Base-by-base conservation (phyloP, 2,797 vertebrate species). In the Gymnocypris eckloni region DNA sequence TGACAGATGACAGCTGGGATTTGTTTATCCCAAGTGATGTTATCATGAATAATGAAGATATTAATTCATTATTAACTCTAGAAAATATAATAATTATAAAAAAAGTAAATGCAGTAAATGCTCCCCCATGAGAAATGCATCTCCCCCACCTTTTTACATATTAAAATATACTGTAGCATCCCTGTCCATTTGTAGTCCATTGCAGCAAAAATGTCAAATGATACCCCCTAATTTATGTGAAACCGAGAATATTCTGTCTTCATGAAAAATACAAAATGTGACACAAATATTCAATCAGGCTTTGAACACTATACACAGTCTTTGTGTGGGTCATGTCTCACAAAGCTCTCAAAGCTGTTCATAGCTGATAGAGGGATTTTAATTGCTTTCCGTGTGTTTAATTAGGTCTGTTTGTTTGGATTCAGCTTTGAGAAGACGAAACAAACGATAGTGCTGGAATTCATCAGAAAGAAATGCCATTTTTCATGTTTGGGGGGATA, bases 371-470 rank as follows among this genome's bases (percentile, higher is more conserved):
- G 90, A 81, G 81, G 70, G 87, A 81, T 91, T 93, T 93, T 93
- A 95, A 94, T 94, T 93, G 90, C 92, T 92, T 93, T 92, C 89
- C 88, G 87, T 86, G 87, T 90, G 89, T 94, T 94, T 93, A 93
- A 95, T 95, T 94, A 93, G 89, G 87, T 84, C 80, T 88, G 84
- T 88, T 92, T 91, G 91, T 93, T 93, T 89, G 86, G 87, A 88
- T 92, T 92, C 92, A 90, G 84, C 85, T 90, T 91, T 56, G 87
- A 88, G 85, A 86, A 52, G 70, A 85, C 69, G 41, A 87, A 90
- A 91, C 85, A 90, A 93, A 92, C 92, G 69, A 79, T 80, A 75
- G 69, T 82, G 59, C 59, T 77, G 37, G 70, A 84, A 85, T 80
- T 59, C 39, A 84, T 79, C 67, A 70, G 71, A 84, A 72, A 83